phyloP scores from a whole-genome alignment of 2,888 invertebrate species.

The Electrophaes corylata region DNA sequence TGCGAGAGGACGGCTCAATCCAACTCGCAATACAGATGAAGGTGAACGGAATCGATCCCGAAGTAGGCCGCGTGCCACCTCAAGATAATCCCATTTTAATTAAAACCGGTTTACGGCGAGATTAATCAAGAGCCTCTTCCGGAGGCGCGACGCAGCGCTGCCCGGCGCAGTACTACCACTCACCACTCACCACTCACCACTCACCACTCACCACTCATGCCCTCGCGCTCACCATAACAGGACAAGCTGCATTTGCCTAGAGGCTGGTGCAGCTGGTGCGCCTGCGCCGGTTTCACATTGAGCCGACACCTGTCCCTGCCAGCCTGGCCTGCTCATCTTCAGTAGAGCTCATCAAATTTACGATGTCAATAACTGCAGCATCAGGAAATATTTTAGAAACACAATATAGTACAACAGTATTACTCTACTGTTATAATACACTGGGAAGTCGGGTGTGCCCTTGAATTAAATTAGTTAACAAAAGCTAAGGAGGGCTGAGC shows the following conservation, averaged over 20 bases:
- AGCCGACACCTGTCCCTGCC: too few species aligned
- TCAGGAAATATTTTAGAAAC: too few species aligned
- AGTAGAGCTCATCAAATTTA: too few species aligned
- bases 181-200: too few species aligned
- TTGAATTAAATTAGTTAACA: background rate
- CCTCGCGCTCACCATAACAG: too few species aligned
- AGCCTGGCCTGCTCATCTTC: too few species aligned
- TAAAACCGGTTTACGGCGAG: constrained; percentile 64
- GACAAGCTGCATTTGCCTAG: too few species aligned
- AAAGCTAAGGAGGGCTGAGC: background rate
- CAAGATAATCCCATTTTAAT: constrained; percentile 75
- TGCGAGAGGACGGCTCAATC: background rate
- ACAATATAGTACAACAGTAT: too few species aligned
- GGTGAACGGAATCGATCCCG: constrained; percentile 21
- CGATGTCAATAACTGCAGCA: too few species aligned
- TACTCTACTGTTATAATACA: background rate
- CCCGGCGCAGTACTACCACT: background rate
- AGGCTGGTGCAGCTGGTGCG: too few species aligned
- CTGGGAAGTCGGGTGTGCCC: background rate
- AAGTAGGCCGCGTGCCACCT: constrained; percentile 54
- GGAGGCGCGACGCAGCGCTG: constrained; percentile 6
- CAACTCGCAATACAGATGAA: constrained; percentile 12
- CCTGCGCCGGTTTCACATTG: too few species aligned
- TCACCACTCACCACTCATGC: too few species aligned
- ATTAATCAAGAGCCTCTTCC: constrained; percentile 65